Conservation (phyloP, 2,888 invertebrate genomes). For the Leptopilina drosophilae region DNA sequence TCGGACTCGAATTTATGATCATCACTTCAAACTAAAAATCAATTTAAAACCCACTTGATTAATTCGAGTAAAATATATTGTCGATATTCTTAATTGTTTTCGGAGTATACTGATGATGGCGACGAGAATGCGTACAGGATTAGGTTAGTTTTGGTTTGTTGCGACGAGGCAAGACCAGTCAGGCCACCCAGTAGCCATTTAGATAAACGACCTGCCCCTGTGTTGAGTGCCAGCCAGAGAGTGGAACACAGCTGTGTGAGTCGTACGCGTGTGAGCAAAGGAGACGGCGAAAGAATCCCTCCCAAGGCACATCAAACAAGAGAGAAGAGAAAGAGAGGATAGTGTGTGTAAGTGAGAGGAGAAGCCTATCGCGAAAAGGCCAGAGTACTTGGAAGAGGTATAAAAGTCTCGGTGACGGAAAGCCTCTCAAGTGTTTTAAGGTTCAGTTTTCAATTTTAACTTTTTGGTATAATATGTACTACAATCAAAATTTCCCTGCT, state of each 20-base stretch:
- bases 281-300: constrained; percentile 28
- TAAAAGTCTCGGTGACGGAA: constrained; percentile 37
- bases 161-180: constrained; percentile 43
- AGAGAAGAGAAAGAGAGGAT: constrained; percentile 44
- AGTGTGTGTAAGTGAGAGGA: constrained; percentile 19
- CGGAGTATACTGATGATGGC: neutral
- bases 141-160: constrained; percentile 69
- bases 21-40: no score
- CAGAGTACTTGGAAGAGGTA: constrained; percentile 48
- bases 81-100: no score
- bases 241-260: constrained; percentile 52
- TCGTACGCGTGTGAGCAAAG: constrained; percentile 43
- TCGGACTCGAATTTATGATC: no score
- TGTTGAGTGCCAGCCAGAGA: constrained; percentile 68
- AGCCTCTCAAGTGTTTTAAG: constrained; percentile 10
- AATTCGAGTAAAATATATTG: no score
- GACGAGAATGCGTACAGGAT: constrained; percentile 61
- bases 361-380: constrained; percentile 59
- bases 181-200: constrained; percentile 69
- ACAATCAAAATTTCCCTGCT: no score
- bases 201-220: constrained; percentile 74
- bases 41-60: no score
- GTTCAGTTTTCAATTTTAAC: neutral
- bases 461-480: no score
- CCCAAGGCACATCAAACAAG: constrained; percentile 44